A percentile compares a stretch with the other conserved stretches of the same genome.
Evolutionary conservation across 2,113 vertebrate species (phyloP).

Genomic region (Spilogale gracilis): DNA sequence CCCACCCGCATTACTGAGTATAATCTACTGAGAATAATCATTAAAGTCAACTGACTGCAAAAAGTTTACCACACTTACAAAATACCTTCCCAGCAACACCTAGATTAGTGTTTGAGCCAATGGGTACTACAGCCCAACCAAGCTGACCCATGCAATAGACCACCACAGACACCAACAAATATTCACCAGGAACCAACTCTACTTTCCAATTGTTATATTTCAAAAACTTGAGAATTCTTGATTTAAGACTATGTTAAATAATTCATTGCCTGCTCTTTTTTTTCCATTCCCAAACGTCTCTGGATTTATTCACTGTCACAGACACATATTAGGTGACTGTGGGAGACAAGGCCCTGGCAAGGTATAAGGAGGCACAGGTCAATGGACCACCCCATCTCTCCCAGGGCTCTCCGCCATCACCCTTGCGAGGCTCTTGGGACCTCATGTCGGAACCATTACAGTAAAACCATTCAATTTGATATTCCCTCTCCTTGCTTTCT

Average conservation of each 20-base stretch:
- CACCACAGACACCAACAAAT: not conserved
- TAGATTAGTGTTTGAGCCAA: not conserved
- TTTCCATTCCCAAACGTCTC: not conserved
- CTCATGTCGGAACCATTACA: not conserved
- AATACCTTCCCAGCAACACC: not conserved
- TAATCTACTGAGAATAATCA: not conserved
- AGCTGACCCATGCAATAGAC: not conserved
- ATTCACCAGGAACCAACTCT: not conserved
- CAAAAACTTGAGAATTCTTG: not conserved
- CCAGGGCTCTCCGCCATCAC: no score
- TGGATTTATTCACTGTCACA: not conserved
- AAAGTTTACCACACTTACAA: not conserved
- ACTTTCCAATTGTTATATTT: conserved; percentile 9
- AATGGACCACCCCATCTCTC: accelerated
- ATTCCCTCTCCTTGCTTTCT: not conserved
- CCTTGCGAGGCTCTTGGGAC: not conserved
- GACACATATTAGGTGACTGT: not conserved
- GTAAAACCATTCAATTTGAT: not conserved
- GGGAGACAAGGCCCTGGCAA: not conserved
- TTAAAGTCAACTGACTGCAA: not conserved
- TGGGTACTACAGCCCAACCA: not conserved
- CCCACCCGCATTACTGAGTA: not conserved
- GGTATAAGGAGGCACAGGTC: accelerated
- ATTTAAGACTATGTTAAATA: not conserved
- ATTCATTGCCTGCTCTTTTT: not conserved